Conservation (phyloP, 2,113 vertebrate genomes). For the Odocoileus hemionus region DNA sequence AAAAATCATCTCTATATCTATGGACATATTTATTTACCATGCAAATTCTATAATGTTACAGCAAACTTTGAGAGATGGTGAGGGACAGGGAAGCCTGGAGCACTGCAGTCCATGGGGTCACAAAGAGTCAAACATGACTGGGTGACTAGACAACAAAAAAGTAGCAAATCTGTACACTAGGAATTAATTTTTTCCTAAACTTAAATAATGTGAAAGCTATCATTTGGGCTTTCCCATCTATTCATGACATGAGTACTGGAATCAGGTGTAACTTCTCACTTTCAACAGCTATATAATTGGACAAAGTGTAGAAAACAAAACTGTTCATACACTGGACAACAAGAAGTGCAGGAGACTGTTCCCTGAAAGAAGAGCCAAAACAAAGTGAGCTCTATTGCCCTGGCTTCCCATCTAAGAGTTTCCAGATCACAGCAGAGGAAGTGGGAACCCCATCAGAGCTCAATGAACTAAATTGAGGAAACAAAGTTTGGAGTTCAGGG, state of each 20-base stretch:
- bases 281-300: background rate
- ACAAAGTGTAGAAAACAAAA: background rate
- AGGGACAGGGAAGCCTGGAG: background rate
- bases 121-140: background rate
- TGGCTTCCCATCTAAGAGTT: background rate
- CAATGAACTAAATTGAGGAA: background rate
- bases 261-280: background rate
- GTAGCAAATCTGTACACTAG: background rate
- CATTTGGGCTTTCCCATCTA: background rate
- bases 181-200: background rate
- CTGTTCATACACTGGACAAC: background rate
- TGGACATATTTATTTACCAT: background rate
- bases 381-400: background rate
- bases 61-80: background rate
- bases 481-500: background rate
- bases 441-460: background rate
- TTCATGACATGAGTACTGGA: background rate
- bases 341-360: background rate
- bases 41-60: background rate
- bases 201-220: background rate
- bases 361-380: background rate
- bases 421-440: background rate
- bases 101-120: background rate
- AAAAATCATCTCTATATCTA: background rate
- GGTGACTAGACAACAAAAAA: background rate